Base-by-base conservation (phyloP, 2,113 vertebrate genomes). In the Ceyx margarethae region DNA sequence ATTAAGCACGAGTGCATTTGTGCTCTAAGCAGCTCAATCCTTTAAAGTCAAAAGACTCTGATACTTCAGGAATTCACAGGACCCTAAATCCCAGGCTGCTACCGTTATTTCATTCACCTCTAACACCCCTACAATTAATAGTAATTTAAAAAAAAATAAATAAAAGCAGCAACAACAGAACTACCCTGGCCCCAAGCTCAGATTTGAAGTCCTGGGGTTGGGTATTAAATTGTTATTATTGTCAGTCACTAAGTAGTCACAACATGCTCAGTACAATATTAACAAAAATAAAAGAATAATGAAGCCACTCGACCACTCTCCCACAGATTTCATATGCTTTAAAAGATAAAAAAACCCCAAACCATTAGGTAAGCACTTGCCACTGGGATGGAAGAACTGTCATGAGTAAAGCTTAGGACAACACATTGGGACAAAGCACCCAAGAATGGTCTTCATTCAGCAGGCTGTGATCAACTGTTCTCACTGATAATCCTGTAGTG, bases 221-320 rank as follows among this genome's bases (percentile, higher is more conserved):
- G 16, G 35, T 71, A 50, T 46, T 54, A 66, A 66, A 73, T 51
- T 77, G 58, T 60, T 51, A 46, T 37, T 73, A 66, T 15, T 84
- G 83, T 69, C 20, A 31, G 18, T 61, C 33, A 26, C 45, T 51
- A n/a, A 50, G 5, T 16, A 90, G 73, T 72, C 21, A 71, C 33
- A 69, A 62, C 17, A n/a, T 6, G 4, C 31, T 81, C n/a, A 42
- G 19, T 40, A 46, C 42, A 73, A 50, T 50, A 28, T 4, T 28
- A 53, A 45, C 3, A 80, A 61, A 76, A 62, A 71, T 45, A 37
- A 87, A 85, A 62, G 37, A 37, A 37, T 37, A 37, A 37, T 37
- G 37, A 37, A 11, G 8, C 2, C 11, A 7, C 18, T 19, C 6
- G 56, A 8, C 1, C 1, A 18, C 6, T 22, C 20, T 56, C 9